Base-by-base conservation (phyloP, 2,888 invertebrate species). In the Timema cristinae region DNA sequence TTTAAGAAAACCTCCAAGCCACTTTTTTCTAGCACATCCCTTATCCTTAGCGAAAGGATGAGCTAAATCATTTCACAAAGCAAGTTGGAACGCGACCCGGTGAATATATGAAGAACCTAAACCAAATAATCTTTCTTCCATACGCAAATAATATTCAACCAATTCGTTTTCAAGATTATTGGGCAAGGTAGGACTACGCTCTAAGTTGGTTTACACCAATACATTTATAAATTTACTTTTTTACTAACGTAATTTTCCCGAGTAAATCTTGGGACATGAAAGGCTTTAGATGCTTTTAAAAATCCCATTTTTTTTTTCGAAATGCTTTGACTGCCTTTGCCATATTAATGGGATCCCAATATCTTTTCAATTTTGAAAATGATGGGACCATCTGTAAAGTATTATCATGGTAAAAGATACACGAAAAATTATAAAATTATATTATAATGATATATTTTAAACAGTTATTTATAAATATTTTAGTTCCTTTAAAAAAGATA, bases 121-220 rank as follows among this genome's bases (percentile, higher is more conserved):
- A 11, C 56, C 48, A 48, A 48, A 69, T 48, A 69, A 69, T 16
- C 52, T 15, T n/a, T 69, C 47, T 10, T 47, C 13, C 69, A 69
- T 69, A 9, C 11, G 8, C 49, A 56, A 47, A 15, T 6, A 69
- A 15, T 69, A 56, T 16, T 56, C 9, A 47, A 48, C 69, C 5
- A 69, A 8, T 11, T 16, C n/a, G 2, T 10, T 56, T 47, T 47
- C 59, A 9, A 69, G 32, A 7, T 69, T 49, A 47, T 4, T 0
- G 15, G 48, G 56, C 11, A 69, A 47, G 10, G 49, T 49, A 5
- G 56, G 59, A 48, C 56, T 69, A 13, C 52, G n/a, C 6, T 52
- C 16, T 32, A 52, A 8, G 10, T 16, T 15, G 5, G 8, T 56
- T 6, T 9, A 0, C 52, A 69, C 16, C 15, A 11, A 6, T 50